These are phyloP conservation scores for Drosophila repletoides DNA, from an alignment of 1,140 invertebrate species.

Conservation along the genomic window DNA sequence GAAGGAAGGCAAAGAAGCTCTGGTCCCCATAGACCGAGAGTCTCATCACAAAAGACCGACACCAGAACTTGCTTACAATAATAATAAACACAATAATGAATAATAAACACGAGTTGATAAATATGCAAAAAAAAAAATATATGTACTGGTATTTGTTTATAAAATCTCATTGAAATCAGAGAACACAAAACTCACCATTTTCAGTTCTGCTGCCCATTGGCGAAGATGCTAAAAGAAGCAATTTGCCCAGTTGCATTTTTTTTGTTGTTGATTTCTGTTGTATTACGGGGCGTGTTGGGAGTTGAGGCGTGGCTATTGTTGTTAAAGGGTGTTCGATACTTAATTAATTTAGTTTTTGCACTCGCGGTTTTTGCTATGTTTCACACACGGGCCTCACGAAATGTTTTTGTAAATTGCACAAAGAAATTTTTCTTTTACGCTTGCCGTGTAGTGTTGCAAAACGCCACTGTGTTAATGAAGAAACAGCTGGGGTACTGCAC, in stretches of 20 bases:
- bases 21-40: too few species aligned
- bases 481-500: slow-evolving; percentile 44
- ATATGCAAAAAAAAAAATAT: not conserved
- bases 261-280: slow-evolving; percentile 26
- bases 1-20: too few species aligned
- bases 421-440: slow-evolving; percentile 54
- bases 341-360: slow-evolving; percentile 45
- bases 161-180: not conserved
- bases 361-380: slow-evolving; percentile 29
- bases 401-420: slow-evolving; percentile 54
- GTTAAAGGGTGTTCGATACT: slow-evolving; percentile 23
- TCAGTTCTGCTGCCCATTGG: slow-evolving; percentile 70
- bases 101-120: not conserved
- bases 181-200: slow-evolving; percentile 60
- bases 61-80: too few species aligned
- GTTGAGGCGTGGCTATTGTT: slow-evolving; percentile 19
- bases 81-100: not conserved
- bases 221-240: slow-evolving; percentile 21
- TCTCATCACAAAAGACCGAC: too few species aligned
- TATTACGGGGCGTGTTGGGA: slow-evolving; percentile 10
- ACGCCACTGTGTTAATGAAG: slow-evolving; percentile 4
- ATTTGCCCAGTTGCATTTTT: slow-evolving; percentile 39
- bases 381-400: slow-evolving; percentile 25
- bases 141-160: not conserved
- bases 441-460: slow-evolving; percentile 47